A percentile compares a stretch with the other conserved stretches of the same genome.
phyloP scores from a whole-genome alignment of 2,888 invertebrate genomes.

The Diploptera punctata region DNA sequence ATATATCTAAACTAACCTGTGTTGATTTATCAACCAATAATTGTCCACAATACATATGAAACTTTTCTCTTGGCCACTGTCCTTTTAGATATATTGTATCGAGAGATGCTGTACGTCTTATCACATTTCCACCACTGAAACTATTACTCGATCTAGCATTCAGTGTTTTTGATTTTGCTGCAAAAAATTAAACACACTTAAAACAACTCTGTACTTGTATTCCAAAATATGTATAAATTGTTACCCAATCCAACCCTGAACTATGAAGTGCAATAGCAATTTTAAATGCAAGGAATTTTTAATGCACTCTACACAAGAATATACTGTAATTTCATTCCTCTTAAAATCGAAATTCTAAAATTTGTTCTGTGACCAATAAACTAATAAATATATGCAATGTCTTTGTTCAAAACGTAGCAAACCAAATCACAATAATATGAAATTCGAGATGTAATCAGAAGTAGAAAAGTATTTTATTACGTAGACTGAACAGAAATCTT shows the following conservation, averaged over 20 bases:
- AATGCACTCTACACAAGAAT: too few species aligned
- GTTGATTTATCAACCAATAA: constrained; percentile 80
- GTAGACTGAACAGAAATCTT: too few species aligned
- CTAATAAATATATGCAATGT: background rate
- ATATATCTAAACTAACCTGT: constrained; percentile 63
- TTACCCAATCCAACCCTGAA: too few species aligned
- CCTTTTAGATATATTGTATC: constrained; percentile 81
- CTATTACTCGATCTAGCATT: constrained; percentile 59
- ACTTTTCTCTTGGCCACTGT: constrained; percentile 75
- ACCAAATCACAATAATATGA: too few species aligned
- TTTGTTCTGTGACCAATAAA: background rate
- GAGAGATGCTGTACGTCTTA: constrained; percentile 78
- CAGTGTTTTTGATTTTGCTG: constrained; percentile 62
- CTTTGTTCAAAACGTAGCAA: background rate
- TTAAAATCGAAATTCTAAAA: background rate
- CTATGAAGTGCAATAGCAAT: too few species aligned
- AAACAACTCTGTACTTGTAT: too few species aligned
- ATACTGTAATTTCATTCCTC: too few species aligned
- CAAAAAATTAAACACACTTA: constrained; percentile 46
- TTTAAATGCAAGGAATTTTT: too few species aligned
- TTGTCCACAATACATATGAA: constrained; percentile 70
- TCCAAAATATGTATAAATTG: too few species aligned
- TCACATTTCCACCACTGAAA: constrained; percentile 52
- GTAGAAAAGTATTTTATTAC: too few species aligned
- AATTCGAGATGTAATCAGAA: too few species aligned